These are phyloP conservation scores for Aproaerema taeniolella DNA, from an alignment of 2,888 invertebrate genomes.

Conservation along the genomic window DNA sequence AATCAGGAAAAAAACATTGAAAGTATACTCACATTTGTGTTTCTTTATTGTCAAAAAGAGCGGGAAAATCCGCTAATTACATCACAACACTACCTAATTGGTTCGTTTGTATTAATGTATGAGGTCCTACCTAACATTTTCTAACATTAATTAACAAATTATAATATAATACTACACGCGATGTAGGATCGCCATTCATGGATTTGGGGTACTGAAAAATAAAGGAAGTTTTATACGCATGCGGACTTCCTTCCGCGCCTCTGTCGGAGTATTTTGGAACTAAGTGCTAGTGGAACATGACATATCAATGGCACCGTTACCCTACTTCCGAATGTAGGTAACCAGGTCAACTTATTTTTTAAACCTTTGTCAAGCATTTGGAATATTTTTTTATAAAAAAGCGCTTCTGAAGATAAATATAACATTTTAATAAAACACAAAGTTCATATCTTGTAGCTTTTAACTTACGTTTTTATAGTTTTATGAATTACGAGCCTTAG, in stretches of 20 bases:
- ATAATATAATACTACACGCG: constrained; percentile 49
- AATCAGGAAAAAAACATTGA: constrained; percentile 34
- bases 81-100: constrained; percentile 66
- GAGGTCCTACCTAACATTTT: constrained; percentile 58
- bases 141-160: constrained; percentile 54
- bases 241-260: constrained; percentile 38
- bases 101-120: constrained; percentile 49
- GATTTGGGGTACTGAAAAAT: constrained; percentile 55
- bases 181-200: constrained; percentile 67
- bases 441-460: too few relatives aligned
- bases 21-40: constrained; percentile 45
- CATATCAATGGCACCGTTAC: constrained; percentile 4
- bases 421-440: too few relatives aligned
- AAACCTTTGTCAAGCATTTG: too few relatives aligned
- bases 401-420: too few relatives aligned
- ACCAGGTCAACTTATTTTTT: too few relatives aligned
- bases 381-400: too few relatives aligned
- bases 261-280: constrained; percentile 25
- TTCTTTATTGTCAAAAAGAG: constrained; percentile 60
- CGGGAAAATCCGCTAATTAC: constrained; percentile 37
- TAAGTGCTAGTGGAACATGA: constrained; percentile 1
- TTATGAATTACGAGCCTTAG: too few relatives aligned
- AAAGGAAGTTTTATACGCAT: constrained; percentile 51
- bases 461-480: too few relatives aligned
- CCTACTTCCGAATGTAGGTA: constrained; percentile 4